A percentile compares a stretch with the other conserved stretches of the same genome.
These are phyloP conservation scores for Mythimna pallens DNA, from an alignment of 2,888 invertebrate genomes.

Conservation along the genomic window DNA sequence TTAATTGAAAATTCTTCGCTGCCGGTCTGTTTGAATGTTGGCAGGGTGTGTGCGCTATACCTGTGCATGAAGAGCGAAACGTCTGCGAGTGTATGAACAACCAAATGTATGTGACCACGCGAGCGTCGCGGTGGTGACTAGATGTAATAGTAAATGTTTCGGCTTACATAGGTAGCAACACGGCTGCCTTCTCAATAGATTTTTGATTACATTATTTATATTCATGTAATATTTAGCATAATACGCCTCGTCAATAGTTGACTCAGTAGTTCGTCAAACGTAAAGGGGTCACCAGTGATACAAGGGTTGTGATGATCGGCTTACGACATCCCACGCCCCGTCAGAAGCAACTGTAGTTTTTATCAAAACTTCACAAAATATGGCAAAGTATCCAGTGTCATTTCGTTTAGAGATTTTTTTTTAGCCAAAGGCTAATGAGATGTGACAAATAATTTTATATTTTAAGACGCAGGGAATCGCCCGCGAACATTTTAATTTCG, in stretches of 20 bases:
- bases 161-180: constrained; percentile 62
- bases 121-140: constrained; percentile 44
- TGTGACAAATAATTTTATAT: constrained; percentile 41
- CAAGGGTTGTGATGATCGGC: constrained; percentile 48
- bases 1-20: not conserved
- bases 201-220: constrained; percentile 56
- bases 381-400: constrained; percentile 45
- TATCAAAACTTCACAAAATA: constrained; percentile 33
- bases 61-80: too few relatives aligned
- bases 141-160: constrained; percentile 59
- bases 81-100: constrained; percentile 3
- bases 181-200: constrained; percentile 55
- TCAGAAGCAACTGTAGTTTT: constrained; percentile 25
- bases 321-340: constrained; percentile 34
- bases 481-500: constrained; percentile 2
- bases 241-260: constrained; percentile 31
- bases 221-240: constrained; percentile 33
- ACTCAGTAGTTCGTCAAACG: constrained; percentile 16
- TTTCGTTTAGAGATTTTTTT: constrained; percentile 46
- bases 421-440: constrained; percentile 50
- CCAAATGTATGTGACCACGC: constrained; percentile 38
- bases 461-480: constrained; percentile 11
- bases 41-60: not conserved
- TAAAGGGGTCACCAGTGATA: constrained; percentile 36
- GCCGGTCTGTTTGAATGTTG: not conserved